Base-by-base conservation (phyloP, 2,888 invertebrate genomes). In the Thera obeliscata region DNA sequence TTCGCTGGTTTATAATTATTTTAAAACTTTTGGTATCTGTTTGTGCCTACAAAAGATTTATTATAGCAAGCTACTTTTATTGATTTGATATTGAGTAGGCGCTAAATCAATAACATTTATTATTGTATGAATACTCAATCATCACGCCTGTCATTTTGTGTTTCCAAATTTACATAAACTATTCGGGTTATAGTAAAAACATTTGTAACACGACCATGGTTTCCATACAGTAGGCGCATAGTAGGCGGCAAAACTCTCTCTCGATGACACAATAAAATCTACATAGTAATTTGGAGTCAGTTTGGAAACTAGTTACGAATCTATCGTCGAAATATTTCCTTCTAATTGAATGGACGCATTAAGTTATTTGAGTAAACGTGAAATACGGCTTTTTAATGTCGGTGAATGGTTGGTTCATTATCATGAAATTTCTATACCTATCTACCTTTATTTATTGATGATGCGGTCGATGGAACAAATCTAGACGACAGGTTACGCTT, bases 131-230 rank as follows among this genome's bases (percentile, higher is more conserved):
- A 7, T 11, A 36, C 46, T 61, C 52, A 11, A 67, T 67, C 67
- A 67, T 64, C 43, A 33, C 4, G 8, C 6, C 49, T 58, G 61
- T 69, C 61, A 55, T 69, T 61, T 65, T 69, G 62, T 22, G 61
- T 43, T 55, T 61, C 54, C 4, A 54, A 50, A 68, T 61, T 61
- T 58, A 41, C 54, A 68, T 68, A 68, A 62, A 50, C n/a, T n/a
- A 49, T 56, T 63, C 7, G 33, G 8, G 43, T 48, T 11, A 7
- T 52, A 52, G 33, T 7, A 52, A 46, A 35, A 66, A 50, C 50
- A 12, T 36, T 56, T 41, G 56, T 63, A 7, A 52, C 36, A 52
- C 46, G 22, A 52, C 9, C 43, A 46, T 12, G 52, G 59, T 59
- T 50, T 56, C 5, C 6, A 63, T 50, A 5, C 33, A 36, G n/a